Percentiles rank a stretch among this genome's conserved stretches.
Evolutionary conservation across 1,140 invertebrate species (phyloP).

Genomic region (Fragariocoptes setiger): DNA sequence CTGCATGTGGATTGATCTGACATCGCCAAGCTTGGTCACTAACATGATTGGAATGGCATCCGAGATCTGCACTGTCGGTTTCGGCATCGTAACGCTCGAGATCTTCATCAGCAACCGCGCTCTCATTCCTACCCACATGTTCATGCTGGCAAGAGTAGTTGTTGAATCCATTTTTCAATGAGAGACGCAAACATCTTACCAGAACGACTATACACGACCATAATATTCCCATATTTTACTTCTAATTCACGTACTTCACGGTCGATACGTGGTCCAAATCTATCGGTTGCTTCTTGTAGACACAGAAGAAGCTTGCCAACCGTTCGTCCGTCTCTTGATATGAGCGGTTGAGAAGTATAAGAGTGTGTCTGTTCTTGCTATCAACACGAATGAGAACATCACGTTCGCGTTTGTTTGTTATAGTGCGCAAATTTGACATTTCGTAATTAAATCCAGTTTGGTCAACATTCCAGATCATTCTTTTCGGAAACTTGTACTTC

Average conservation of each 20-base stretch:
- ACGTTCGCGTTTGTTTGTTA: background rate
- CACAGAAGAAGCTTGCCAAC: background rate
- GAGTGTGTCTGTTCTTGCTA: background rate
- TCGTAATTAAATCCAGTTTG: background rate
- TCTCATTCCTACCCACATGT: no score
- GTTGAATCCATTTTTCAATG: background rate
- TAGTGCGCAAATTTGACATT: background rate
- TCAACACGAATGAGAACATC: background rate
- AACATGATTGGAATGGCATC: no score
- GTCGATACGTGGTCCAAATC: background rate
- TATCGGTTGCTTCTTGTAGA: background rate
- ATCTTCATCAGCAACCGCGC: no score
- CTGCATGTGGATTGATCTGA: no score
- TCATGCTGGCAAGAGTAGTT: background rate
- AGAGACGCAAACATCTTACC: background rate
- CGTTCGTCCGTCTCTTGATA: background rate
- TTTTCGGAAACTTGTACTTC: background rate
- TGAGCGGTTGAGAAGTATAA: background rate
- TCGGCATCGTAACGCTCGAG: no score
- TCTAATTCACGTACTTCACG: background rate
- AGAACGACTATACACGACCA: background rate
- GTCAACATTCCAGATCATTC: background rate
- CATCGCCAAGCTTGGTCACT: no score
- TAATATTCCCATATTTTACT: background rate
- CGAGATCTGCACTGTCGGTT: no score